Conservation (phyloP, 2,888 invertebrate species). For the Cephus rjabovi region DNA sequence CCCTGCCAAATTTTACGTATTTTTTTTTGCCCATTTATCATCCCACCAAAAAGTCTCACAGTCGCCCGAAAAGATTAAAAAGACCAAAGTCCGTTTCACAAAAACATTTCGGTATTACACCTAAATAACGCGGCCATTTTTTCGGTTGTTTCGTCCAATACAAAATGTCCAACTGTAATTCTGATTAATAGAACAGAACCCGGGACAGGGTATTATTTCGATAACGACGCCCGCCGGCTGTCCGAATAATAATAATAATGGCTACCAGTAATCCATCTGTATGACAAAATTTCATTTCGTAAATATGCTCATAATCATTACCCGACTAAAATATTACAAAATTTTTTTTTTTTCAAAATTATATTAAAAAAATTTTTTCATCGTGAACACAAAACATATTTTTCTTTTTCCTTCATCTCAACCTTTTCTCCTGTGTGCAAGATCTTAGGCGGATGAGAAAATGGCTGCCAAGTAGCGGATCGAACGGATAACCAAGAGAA, state of each 20-base stretch:
- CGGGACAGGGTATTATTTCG: conserved; percentile 33
- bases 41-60: not conserved
- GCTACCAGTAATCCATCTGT: not conserved
- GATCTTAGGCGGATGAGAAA: not conserved
- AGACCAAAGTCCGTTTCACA: too few relatives aligned
- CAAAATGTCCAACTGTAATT: not conserved
- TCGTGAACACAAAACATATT: too few relatives aligned
- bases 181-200: not conserved
- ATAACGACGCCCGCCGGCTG: conserved; percentile 34
- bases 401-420: not conserved
- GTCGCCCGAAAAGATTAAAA: not conserved
- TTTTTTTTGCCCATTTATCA: not conserved
- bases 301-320: not conserved
- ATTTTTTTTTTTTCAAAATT: not conserved
- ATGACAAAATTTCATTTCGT: conserved; percentile 17
- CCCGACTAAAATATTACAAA: not conserved
- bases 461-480: not conserved
- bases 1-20: not conserved
- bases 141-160: not conserved
- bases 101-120: not conserved
- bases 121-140: not conserved
- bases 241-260: conserved; percentile 32
- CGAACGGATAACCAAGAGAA: conserved; percentile 6
- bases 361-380: not conserved
- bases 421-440: not conserved